phyloP scores from a whole-genome alignment of 2,113 vertebrate genomes.

The Pelecanoides urinatrix region DNA sequence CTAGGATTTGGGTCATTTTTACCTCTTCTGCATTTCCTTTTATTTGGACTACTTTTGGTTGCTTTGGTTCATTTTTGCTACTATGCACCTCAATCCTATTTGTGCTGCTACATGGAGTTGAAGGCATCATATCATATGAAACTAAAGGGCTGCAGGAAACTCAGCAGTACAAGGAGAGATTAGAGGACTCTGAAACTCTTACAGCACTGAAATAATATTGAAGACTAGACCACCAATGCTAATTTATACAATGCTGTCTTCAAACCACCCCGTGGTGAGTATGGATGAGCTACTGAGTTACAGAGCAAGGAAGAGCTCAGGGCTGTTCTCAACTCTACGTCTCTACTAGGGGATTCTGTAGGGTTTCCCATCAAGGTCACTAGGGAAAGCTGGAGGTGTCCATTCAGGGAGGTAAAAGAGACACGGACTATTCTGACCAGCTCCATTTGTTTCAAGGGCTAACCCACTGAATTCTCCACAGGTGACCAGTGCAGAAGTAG shows the following conservation, averaged over 20 bases:
- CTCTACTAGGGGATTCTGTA: not conserved
- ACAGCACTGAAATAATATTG: not conserved
- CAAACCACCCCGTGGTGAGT: not conserved
- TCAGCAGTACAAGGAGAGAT: not conserved
- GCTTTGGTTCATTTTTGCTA: not conserved
- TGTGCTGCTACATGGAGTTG: not conserved
- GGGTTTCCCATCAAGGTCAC: not conserved
- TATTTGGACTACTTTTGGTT: not conserved
- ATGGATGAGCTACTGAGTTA: not conserved
- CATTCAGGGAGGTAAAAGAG: not conserved
- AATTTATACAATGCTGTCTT: not conserved
- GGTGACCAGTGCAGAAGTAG: not conserved
- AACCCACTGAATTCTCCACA: not conserved
- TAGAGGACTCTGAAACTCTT: not conserved
- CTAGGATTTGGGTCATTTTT: not conserved
- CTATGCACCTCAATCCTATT: not conserved
- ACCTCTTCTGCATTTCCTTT: not conserved
- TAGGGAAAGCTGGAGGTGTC: not conserved
- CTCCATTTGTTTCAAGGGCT: not conserved
- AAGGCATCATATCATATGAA: not conserved
- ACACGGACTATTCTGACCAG: not conserved
- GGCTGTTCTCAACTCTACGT: not conserved
- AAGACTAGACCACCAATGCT: not conserved
- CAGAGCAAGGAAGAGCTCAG: not conserved
- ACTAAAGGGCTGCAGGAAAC: not conserved